A percentile compares a stretch with the other conserved stretches of the same genome.
Conservation (phyloP, 2,888 invertebrate genomes). For the Prenolepis imparis region DNA sequence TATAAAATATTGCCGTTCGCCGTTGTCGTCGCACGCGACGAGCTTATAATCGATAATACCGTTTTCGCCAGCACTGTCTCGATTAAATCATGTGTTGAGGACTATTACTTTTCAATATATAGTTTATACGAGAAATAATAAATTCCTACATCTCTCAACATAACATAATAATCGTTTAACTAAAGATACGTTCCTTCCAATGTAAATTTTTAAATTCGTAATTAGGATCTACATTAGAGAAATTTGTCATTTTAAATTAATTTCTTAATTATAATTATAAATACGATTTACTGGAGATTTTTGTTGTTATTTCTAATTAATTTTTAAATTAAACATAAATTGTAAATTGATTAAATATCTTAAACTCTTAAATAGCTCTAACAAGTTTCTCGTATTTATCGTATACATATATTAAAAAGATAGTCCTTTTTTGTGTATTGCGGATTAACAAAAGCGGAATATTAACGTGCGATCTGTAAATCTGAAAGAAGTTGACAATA, state of each 20-base stretch:
- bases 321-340: conserved; percentile 22
- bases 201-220: conserved; percentile 19
- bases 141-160: conserved; percentile 18
- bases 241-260: conserved; percentile 42
- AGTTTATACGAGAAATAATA: conserved; percentile 17
- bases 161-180: conserved; percentile 32
- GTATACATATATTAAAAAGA: conserved; percentile 27
- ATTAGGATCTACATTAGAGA: conserved; percentile 19
- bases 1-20: conserved; percentile 57
- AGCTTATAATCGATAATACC: conserved; percentile 53
- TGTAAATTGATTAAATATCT: conserved; percentile 41
- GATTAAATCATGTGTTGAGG: conserved; percentile 17
- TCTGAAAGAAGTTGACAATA: background rate
- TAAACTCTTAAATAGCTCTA: conserved; percentile 47
- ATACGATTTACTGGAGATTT: conserved; percentile 19
- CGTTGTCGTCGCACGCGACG: conserved; percentile 52
- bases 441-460: conserved; percentile 4
- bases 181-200: background rate
- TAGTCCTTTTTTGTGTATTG: background rate
- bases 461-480: conserved; percentile 9
- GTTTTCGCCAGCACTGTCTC: conserved; percentile 45
- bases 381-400: conserved; percentile 26
- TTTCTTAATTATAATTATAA: conserved; percentile 45
- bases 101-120: conserved; percentile 16
- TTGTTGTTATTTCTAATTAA: conserved; percentile 7